A percentile compares a stretch with the other conserved stretches of the same genome.
Conservation (phyloP, 2,888 invertebrate genomes). For the Phortica okadai region DNA sequence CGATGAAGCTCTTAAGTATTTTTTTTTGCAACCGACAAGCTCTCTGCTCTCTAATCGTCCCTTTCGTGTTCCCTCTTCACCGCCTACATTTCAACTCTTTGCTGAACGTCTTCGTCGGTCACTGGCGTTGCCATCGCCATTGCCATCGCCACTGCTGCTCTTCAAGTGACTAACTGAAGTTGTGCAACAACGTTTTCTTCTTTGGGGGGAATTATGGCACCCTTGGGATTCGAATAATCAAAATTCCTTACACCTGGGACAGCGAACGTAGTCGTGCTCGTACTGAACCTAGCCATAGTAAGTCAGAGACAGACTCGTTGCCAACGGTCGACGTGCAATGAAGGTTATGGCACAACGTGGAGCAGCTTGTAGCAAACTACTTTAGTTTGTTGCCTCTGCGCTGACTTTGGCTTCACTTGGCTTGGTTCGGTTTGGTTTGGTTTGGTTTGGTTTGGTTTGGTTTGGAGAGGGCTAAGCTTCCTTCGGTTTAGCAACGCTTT, state of each 20-base stretch:
- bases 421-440: not conserved
- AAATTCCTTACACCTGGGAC: constrained; percentile 76
- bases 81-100: not conserved
- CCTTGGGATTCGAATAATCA: constrained; percentile 76
- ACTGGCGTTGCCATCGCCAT: not conserved
- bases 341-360: constrained; percentile 26
- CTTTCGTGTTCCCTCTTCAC: not conserved
- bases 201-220: constrained; percentile 73
- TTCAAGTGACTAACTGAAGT: constrained; percentile 16
- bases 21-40: not conserved
- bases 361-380: constrained; percentile 32
- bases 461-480: not conserved
- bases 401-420: constrained; percentile 1
- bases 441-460: not conserved
- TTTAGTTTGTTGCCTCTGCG: constrained; percentile 2
- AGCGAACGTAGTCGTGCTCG: constrained; percentile 39
- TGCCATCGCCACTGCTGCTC: constrained; percentile 22
- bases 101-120: not conserved
- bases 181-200: constrained; percentile 35
- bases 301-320: not conserved
- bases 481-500: constrained; percentile 16
- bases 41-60: not conserved
- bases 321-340: constrained; percentile 26
- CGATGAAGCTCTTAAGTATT: not conserved
- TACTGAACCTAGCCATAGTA: constrained; percentile 3